These are phyloP conservation scores for Bolborhynchus lineola DNA, from an alignment of 2,113 vertebrate genomes.

Conservation along the genomic window DNA sequence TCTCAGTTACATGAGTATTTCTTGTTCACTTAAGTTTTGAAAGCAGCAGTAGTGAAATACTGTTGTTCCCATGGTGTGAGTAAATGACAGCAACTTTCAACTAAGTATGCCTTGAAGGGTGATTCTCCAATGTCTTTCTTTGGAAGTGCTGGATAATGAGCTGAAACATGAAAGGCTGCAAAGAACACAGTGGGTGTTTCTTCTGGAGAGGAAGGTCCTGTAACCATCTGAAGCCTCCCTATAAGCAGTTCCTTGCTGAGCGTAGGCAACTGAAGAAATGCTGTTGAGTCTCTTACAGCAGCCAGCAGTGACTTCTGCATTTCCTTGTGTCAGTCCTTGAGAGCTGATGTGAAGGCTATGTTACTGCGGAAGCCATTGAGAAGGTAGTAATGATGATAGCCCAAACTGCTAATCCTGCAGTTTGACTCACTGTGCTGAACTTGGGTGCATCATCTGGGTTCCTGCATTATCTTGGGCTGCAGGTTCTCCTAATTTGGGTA, in stretches of 20 bases:
- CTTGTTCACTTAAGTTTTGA: background rate
- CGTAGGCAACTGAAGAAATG: background rate
- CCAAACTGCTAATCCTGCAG: background rate
- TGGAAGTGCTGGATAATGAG: background rate
- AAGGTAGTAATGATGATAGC: background rate
- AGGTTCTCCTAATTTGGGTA: background rate
- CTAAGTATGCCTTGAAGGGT: background rate
- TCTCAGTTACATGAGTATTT: background rate
- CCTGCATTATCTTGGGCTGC: background rate
- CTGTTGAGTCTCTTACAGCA: background rate
- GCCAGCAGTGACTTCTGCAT: accelerated
- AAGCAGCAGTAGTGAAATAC: background rate
- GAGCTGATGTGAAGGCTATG: background rate
- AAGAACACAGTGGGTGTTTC: background rate
- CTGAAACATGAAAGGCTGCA: background rate
- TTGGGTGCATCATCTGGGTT: accelerated
- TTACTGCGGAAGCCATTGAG: background rate
- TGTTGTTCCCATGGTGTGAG: background rate
- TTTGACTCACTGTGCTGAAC: background rate
- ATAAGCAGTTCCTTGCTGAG: background rate
- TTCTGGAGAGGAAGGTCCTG: background rate
- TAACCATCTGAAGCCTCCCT: background rate
- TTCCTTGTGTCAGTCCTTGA: background rate
- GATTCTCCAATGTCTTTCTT: background rate
- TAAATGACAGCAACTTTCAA: background rate